Evolutionary conservation across 2,888 invertebrate species (phyloP), one percentile per base, ranked within the genome.

Genomic region (Erynnis tages): DNA sequence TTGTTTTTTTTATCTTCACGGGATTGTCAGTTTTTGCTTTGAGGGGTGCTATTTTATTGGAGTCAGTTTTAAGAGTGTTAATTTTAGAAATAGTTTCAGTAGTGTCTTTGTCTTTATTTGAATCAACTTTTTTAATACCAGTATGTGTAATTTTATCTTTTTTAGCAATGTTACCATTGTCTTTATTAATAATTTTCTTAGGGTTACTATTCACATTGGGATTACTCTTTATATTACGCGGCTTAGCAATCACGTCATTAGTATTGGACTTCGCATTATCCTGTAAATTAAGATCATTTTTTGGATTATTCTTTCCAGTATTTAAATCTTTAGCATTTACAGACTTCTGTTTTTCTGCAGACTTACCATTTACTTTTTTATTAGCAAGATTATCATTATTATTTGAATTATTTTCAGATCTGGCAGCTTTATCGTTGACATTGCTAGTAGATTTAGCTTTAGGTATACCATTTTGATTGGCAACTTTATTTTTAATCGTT

Each of bases 391-490:
- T 17, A n/a, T 16, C 16, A n/a, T n/a, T n/a, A n/a, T n/a, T n/a
- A 1, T 35, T 10, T 16, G 5, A n/a, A n/a, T n/a, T n/a, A n/a
- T n/a, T n/a, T n/a, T 16, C 17, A 2, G 34, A 17, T 19, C 6
- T 11, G n/a, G 6, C 21, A 7, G 6, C 21, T 2, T 41, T 41
- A 17, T 34, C 10, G 2, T 37, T 37, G 11, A 37, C 7, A 34
- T 25, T 41, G 25, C 10, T n/a, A 2, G 19, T 14, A 13, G 34
- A 41, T n/a, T 49, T 49, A 34, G 32, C 6, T 34, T 41, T 49
- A 23, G n/a, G 13, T 0, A 17, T 32, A 21, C n/a, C 32, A 6
- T 32, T 30, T 25, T 34, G 40, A 38, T 11, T 23, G 6, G 11
- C 2, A 10, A 40, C 19, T 32, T 30, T 30, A 13, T 21, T 21